Base-by-base conservation (phyloP, 2,888 invertebrate genomes). In the Amphimallon solstitiale region DNA sequence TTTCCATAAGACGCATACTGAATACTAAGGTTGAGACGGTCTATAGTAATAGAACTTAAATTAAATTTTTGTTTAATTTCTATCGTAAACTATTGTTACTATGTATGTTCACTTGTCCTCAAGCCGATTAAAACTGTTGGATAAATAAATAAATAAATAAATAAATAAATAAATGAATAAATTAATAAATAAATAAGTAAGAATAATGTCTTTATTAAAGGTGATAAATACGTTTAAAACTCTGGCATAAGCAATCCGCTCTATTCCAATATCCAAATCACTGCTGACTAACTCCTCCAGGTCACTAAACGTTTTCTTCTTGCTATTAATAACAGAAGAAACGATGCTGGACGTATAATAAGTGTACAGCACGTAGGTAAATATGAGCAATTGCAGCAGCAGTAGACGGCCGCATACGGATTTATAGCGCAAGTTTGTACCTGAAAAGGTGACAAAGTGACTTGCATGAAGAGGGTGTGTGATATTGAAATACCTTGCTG, bases 321-420 rank as follows among this genome's bases (percentile, higher is more conserved):
- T 84, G 0, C 83, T 84, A 51, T 82, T 86, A 34, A 87, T 79
- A 2, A 87, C 77, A 77, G 86, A 86, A 54, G 87, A 86, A 2
- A 87, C 86, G 10, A 87, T 85, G 67, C 87, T 87, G 49, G 87
- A 87, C 0, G 87, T 87, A 76, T 87, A 87, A 77, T 86, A 87
- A 74, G 87, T 87, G 77, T 85, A 87, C 2, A 86, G 78, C 10
- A 87, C 76, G 0, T 86, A 72, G 6, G 80, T 79, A 12, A 79
- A 73, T 4, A 80, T 66, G 10, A 80, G 72, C 4, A 79, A 70
- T 19, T 70, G 71, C 7, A 81, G 68, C 46, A 79, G 72, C 9
- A 78, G 69, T 15, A 79, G 74, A 48, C 79, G 74, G 29, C 78
- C 77, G 2, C 78, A 74, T 2, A 72, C 17, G 45, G 71, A 69